Evolutionary conservation across 2,113 vertebrate genomes (phyloP).

Genomic region (Semicossyphus pulcher): DNA sequence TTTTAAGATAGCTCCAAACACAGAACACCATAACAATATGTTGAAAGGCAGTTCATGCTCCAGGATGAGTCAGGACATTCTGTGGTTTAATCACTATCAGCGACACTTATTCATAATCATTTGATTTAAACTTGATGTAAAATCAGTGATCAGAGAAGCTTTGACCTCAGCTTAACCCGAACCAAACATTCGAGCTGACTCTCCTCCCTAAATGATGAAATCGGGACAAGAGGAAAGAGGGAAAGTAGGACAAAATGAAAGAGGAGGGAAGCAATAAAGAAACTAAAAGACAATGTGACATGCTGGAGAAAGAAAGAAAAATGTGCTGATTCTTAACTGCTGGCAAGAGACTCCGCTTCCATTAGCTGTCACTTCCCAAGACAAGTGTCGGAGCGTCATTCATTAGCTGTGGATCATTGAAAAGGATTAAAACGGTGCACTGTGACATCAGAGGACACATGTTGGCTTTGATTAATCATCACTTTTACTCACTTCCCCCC

Average conservation of each 20-base stretch:
- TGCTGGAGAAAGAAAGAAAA: slow-evolving; percentile 18
- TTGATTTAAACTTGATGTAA: not conserved
- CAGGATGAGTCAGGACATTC: too few relatives aligned
- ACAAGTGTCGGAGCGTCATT: slow-evolving; percentile 47
- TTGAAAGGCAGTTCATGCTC: too few relatives aligned
- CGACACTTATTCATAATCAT: not conserved
- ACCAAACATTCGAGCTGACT: not conserved
- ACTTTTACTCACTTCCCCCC: slow-evolving; percentile 12
- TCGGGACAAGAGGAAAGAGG: not conserved
- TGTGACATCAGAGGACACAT: slow-evolving; percentile 49
- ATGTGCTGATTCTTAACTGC: slow-evolving; percentile 36
- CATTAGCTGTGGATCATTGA: slow-evolving; percentile 50
- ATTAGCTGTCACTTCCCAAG: slow-evolving; percentile 46
- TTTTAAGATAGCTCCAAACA: too few relatives aligned
- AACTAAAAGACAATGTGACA: slow-evolving; percentile 10
- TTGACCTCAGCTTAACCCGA: not conserved
- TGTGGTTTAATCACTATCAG: not conserved
- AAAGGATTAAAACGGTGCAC: slow-evolving; percentile 26
- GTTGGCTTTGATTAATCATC: slow-evolving; percentile 54
- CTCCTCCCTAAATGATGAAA: not conserved
- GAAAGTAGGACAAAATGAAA: slow-evolving; percentile 36
- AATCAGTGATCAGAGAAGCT: not conserved
- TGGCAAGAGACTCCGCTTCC: slow-evolving; percentile 28
- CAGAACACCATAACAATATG: too few relatives aligned
- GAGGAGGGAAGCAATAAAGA: slow-evolving; percentile 16